phyloP scores from a whole-genome alignment of 2,113 vertebrate species.

The Anser cygnoides region DNA sequence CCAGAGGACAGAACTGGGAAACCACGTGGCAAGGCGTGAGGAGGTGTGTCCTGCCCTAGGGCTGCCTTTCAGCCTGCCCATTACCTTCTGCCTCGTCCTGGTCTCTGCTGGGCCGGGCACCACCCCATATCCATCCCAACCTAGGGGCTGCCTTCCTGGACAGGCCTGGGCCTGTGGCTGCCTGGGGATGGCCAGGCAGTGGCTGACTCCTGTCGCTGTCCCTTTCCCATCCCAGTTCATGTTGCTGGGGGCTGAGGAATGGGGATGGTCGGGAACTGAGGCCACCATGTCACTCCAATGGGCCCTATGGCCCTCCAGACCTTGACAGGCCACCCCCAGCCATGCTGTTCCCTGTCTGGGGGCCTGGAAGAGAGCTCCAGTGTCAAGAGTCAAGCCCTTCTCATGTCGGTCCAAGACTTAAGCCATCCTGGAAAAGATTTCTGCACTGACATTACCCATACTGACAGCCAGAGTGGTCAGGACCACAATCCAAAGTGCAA shows the following conservation, averaged over 20 bases:
- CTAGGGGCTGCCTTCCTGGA: not conserved
- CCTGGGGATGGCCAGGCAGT: not conserved
- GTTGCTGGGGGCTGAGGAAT: not conserved
- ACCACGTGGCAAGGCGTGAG: too few relatives aligned
- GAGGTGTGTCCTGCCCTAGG: not conserved
- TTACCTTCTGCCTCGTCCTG: not conserved
- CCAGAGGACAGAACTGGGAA: too few relatives aligned
- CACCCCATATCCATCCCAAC: accelerated
- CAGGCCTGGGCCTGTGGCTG: accelerated
- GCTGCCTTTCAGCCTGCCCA: not conserved
- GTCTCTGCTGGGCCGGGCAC: not conserved
- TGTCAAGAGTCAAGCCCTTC: not conserved
- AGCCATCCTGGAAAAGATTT: not conserved
- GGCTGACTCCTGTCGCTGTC: not conserved
- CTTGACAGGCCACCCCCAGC: not conserved
- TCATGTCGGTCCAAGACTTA: not conserved
- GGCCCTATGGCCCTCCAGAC: accelerated
- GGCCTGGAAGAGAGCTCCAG: not conserved
- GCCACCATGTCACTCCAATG: too few relatives aligned
- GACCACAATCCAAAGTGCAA: not conserved
- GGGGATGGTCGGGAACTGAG: not conserved
- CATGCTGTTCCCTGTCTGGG: accelerated
- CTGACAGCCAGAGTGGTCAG: accelerated
- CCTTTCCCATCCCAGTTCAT: not conserved
- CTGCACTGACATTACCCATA: not conserved